Base-by-base conservation (phyloP, 64 coral and sea anemone species). In the Exaiptasia diaphana region DNA sequence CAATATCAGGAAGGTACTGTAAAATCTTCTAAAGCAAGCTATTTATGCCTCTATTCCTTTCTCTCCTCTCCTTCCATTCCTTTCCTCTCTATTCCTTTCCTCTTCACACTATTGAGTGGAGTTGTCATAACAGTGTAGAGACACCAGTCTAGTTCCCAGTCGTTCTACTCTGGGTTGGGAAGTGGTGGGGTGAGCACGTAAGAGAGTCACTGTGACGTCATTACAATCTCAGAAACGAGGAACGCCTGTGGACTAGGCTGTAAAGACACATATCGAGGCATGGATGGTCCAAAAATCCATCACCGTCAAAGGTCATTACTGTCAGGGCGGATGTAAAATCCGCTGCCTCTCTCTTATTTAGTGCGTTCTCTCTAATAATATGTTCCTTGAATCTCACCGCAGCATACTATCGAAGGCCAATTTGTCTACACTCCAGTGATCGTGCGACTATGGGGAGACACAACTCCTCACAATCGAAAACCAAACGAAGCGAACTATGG, bases 1-100 rank as follows among this genome's bases (percentile, higher is more conserved):
- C 23, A 70, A 48, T 41, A 78, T 93, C 30, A 76, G 84, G 61
- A 93, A 93, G 52, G 90, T 87, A 83, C 56, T 38, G 21, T 38
- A 71, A 36, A 13, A 41, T 21, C 9, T 36, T 23, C 23, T 4
- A 5, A 5, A 23, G 1, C 14, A 0, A 10, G 15, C 50, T 20
- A 14, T 2, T 10, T 3, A 53, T 20, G 17, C 45, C 7, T 9
- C 13, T 20, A 3, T 53, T 22, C 13, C 23, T 14, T 14, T 14
- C n/a, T n/a, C n/a, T n/a, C n/a, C n/a, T n/a, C n/a, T n/a, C 53
- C 15, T 23, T 23, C n/a, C 6, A 0, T 1, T 18, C 20, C 53
- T 11, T 23, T 56, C 27, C 53, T 5, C 20, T 5, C 20, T 20
- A 56, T 18, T 56, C 8, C 14, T n/a, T n/a, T n/a, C n/a, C n/a